These are phyloP conservation scores for Crotalus viridis DNA, from an alignment of 2,113 vertebrate genomes.

Conservation along the genomic window DNA sequence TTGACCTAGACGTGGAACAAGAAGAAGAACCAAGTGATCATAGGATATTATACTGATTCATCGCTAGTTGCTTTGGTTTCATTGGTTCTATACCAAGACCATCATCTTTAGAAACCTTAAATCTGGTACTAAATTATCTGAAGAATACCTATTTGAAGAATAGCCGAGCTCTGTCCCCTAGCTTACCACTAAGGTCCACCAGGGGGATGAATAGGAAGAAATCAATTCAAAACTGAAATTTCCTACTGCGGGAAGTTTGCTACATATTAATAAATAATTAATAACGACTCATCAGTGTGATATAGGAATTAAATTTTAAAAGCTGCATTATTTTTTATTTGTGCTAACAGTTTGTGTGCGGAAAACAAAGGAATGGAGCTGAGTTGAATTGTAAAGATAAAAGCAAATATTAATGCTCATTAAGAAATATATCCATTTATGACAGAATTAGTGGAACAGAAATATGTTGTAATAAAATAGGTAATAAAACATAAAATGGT, in stretches of 20 bases:
- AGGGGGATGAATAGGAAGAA: not conserved
- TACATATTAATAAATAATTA: not conserved
- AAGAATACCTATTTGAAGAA: not conserved
- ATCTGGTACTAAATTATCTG: not conserved
- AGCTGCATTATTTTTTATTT: not conserved
- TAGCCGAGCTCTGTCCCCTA: not conserved
- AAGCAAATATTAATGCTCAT: not conserved
- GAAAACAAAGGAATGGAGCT: not conserved
- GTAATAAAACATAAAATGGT: not conserved
- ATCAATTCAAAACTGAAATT: not conserved
- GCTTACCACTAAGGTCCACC: not conserved
- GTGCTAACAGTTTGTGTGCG: not conserved
- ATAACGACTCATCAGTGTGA: not conserved
- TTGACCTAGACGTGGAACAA: not conserved
- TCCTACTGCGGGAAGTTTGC: not conserved
- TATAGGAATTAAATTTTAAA: not conserved
- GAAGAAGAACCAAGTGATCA: not conserved
- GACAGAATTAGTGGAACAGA: not conserved
- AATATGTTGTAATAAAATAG: conserved; percentile 24
- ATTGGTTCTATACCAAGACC: not conserved
- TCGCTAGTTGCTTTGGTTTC: not conserved
- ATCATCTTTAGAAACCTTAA: not conserved
- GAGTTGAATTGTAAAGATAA: not conserved
- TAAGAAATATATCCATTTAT: conserved; percentile 6
- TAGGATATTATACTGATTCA: not conserved